phyloP scores from a whole-genome alignment of 2,888 invertebrate genomes.

The Drosophila kokeensis region DNA sequence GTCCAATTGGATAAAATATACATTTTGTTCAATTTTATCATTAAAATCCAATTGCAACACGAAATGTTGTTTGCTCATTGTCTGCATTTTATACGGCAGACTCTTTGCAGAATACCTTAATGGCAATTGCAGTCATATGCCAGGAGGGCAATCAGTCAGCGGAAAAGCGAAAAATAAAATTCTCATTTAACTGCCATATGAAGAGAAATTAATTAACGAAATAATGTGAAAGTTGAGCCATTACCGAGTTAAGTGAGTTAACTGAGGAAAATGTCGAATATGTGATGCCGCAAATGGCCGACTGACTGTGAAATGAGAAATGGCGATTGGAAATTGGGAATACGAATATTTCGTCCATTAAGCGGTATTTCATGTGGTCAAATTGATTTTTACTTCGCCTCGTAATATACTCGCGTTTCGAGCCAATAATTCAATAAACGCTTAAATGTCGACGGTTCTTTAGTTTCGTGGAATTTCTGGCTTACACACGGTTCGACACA shows the following conservation, averaged over 20 bases:
- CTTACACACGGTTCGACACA: neutral
- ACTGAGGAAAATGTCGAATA: conserved; percentile 36
- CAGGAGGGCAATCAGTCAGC: conserved; percentile 38
- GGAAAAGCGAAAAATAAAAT: conserved; percentile 29
- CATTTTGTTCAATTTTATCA: neutral
- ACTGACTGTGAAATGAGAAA: conserved; percentile 5
- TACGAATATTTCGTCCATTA: conserved; percentile 32
- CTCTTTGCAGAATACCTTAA: conserved; percentile 3
- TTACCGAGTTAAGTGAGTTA: conserved; percentile 48
- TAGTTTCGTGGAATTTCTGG: conserved; percentile 1
- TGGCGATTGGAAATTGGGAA: conserved; percentile 14
- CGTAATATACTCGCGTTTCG: conserved; percentile 58
- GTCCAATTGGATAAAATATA: too few relatives aligned
- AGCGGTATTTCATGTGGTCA: conserved; percentile 33
- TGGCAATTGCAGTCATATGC: conserved; percentile 47
- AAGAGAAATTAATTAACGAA: conserved; percentile 74
- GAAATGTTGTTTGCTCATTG: neutral
- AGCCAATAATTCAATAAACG: conserved; percentile 41
- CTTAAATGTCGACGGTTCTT: conserved; percentile 19
- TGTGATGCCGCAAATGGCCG: conserved; percentile 15
- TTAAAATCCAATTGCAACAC: neutral
- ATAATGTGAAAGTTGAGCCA: conserved; percentile 60
- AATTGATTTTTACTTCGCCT: conserved; percentile 72
- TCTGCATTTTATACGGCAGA: conserved; percentile 12
- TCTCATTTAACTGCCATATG: conserved; percentile 64